Evolutionary conservation across 2,888 invertebrate genomes (phyloP).

Genomic region (Erebia epiphron): DNA sequence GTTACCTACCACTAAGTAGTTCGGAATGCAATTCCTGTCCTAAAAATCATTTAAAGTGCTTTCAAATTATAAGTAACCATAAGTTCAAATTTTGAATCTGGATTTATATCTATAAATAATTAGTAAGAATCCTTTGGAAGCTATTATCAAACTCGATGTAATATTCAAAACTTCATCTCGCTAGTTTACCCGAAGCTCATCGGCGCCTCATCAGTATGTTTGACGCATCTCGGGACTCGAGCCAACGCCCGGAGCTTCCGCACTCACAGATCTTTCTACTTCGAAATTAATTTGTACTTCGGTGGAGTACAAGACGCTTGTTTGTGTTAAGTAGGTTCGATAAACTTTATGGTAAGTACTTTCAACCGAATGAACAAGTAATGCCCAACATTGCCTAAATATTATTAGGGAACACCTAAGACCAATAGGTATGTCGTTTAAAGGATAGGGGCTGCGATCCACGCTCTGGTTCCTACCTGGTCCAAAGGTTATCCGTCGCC

Average conservation of each 20-base stretch:
- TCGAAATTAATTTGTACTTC: slow-evolving; percentile 26
- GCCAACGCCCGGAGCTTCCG: slow-evolving; percentile 73
- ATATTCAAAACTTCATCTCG: slow-evolving; percentile 49
- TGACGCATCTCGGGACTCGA: slow-evolving; percentile 47
- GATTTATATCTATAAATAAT: neutral
- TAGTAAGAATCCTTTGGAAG: neutral
- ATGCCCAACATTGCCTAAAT: too few species aligned
- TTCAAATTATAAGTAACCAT: too few species aligned
- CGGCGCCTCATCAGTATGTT: slow-evolving; percentile 62
- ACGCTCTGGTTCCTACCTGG: too few species aligned
- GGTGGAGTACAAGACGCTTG: slow-evolving; percentile 1
- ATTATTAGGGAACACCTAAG: too few species aligned
- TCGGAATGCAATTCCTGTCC: too few species aligned
- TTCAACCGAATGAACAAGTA: neutral
- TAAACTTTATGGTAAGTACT: neutral
- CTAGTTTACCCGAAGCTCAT: slow-evolving; percentile 34
- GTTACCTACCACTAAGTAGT: too few species aligned
- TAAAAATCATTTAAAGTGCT: too few species aligned
- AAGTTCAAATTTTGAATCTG: too few species aligned
- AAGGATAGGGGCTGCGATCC: too few species aligned
- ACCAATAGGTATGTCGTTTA: too few species aligned
- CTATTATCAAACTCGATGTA: slow-evolving; percentile 7
- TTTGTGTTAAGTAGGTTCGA: neutral
- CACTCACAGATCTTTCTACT: slow-evolving; percentile 49
- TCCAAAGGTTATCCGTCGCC: too few species aligned